Conservation (phyloP, 2,797 vertebrate genomes). For the Hipposideros larvatus region DNA sequence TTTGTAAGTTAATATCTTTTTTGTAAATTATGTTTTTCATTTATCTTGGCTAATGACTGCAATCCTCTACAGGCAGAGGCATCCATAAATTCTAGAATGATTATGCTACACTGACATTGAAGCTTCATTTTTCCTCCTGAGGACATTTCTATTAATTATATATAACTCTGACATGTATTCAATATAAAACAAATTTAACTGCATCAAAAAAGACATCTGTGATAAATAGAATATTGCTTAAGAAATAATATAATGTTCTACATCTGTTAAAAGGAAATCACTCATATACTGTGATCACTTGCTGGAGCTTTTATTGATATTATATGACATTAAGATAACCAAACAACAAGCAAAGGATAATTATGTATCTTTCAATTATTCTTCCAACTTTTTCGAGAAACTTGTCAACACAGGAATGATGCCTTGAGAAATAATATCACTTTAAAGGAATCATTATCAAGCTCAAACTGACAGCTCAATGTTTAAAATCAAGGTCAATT, state of each 20-base stretch:
- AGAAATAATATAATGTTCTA: constrained; percentile 46
- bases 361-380: constrained; percentile 72
- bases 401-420: constrained; percentile 73
- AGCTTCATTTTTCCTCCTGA: constrained; percentile 3
- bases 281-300: constrained; percentile 39
- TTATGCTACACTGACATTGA: neutral
- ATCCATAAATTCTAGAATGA: constrained; percentile 39
- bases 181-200: constrained; percentile 59
- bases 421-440: constrained; percentile 59
- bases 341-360: constrained; percentile 73
- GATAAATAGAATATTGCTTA: constrained; percentile 61
- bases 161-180: constrained; percentile 40
- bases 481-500: constrained; percentile 71
- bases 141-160: constrained; percentile 55
- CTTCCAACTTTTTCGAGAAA: constrained; percentile 68
- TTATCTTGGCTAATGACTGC: constrained; percentile 54
- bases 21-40: constrained; percentile 56
- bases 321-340: constrained; percentile 69
- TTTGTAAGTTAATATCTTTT: constrained; percentile 57
- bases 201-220: constrained; percentile 48
- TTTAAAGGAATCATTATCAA: constrained; percentile 70
- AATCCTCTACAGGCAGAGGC: neutral
- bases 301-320: constrained; percentile 69
- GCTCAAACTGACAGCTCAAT: constrained; percentile 55
- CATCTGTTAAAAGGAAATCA: constrained; percentile 68